phyloP scores from a whole-genome alignment of 2,797 vertebrate genomes.

The Hipposideros larvatus region DNA sequence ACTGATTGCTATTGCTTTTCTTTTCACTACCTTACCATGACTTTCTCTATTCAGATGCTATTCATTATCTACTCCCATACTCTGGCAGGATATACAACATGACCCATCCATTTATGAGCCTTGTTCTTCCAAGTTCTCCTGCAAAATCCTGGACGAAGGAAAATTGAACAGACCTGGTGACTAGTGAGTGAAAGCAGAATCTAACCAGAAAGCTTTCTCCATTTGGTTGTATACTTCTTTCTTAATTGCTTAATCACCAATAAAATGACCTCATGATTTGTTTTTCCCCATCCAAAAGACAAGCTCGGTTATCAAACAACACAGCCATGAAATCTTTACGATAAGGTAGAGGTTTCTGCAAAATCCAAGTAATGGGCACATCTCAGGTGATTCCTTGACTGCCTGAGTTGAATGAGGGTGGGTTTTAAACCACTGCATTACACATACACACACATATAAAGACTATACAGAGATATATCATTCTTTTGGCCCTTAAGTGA shows the following conservation, averaged over 20 bases:
- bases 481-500: not conserved
- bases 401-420: not conserved
- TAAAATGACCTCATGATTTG: not conserved
- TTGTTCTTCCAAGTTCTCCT: not conserved
- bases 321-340: not conserved
- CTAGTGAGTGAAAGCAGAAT: not conserved
- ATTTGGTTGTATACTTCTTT: not conserved
- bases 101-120: not conserved
- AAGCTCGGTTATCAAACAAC: not conserved
- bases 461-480: not conserved
- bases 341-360: not conserved
- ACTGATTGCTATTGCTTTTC: not conserved
- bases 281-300: not conserved
- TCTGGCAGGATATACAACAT: not conserved
- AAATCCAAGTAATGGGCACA: not conserved
- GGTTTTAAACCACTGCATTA: not conserved
- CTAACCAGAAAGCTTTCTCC: not conserved
- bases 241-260: slow-evolving; percentile 19
- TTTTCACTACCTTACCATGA: not conserved
- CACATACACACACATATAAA: not conserved
- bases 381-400: not conserved
- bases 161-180: not conserved
- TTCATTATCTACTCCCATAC: no score
- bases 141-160: slow-evolving; percentile 33
- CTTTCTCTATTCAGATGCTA: not conserved